Evolutionary conservation across 2,113 vertebrate genomes (phyloP).

Genomic region (Varanus komodoensis): DNA sequence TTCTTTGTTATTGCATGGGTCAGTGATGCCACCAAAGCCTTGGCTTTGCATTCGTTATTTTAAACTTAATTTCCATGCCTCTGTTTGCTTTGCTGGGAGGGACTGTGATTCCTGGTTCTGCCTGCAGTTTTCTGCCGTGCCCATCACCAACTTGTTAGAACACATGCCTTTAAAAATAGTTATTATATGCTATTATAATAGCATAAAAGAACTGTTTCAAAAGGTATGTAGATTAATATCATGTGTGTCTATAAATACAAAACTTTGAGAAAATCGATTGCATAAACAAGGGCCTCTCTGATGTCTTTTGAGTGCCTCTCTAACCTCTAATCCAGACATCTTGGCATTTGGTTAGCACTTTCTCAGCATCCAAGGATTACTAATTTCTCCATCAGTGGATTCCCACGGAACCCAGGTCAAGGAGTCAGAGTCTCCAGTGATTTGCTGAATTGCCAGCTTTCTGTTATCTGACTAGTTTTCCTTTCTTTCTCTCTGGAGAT

Average conservation of each 20-base stretch:
- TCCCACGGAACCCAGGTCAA: constrained; percentile 19
- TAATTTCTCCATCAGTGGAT: constrained; percentile 58
- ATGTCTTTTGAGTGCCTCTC: constrained; percentile 5
- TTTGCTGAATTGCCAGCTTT: constrained; percentile 26
- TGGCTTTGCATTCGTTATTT: too few relatives aligned
- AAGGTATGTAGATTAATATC: constrained; percentile 31
- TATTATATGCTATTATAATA: constrained; percentile 23
- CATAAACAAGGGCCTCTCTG: background rate
- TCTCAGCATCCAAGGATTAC: constrained; percentile 40
- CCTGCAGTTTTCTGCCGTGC: too few relatives aligned
- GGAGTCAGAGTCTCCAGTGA: constrained; percentile 46
- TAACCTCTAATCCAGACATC: constrained; percentile 24
- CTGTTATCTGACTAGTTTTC: constrained; percentile 11
- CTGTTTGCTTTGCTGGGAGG: too few relatives aligned
- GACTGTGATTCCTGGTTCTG: too few relatives aligned
- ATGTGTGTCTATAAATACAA: constrained; percentile 16
- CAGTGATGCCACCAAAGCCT: too few relatives aligned
- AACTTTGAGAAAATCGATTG: constrained; percentile 29
- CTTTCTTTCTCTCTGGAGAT: background rate
- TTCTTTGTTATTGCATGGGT: too few relatives aligned
- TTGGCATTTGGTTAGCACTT: constrained; percentile 9
- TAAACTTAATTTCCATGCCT: too few relatives aligned
- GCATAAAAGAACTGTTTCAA: constrained; percentile 2
- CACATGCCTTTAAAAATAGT: background rate
- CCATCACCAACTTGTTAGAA: too few relatives aligned